phyloP scores from a whole-genome alignment of 2,888 invertebrate genomes.

The Lepidonotus clava region DNA sequence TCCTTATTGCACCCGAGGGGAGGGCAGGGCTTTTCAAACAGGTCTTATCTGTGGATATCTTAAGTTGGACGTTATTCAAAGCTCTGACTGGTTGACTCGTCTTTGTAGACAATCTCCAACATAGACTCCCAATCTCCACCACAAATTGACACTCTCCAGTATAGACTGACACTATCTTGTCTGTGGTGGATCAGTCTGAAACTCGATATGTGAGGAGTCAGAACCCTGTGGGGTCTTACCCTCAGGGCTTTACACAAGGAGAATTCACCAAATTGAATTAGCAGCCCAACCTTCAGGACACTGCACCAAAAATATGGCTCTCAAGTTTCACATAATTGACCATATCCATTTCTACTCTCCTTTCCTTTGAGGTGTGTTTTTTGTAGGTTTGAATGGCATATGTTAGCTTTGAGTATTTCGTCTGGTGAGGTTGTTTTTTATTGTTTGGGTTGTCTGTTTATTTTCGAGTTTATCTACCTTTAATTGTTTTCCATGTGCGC shows the following conservation, averaged over 20 bases:
- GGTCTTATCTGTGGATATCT: constrained; percentile 18
- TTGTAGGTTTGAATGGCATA: no score
- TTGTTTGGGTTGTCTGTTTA: no score
- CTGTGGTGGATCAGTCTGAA: not conserved
- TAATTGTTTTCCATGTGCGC: no score
- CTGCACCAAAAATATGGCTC: not conserved
- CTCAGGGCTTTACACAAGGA: not conserved
- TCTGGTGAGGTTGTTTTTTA: no score
- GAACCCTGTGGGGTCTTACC: no score
- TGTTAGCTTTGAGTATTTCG: no score
- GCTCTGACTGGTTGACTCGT: not conserved
- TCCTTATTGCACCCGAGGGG: no score
- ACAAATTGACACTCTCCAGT: no score
- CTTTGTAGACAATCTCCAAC: not conserved
- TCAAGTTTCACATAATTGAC: constrained; percentile 20
- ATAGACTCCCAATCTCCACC: not conserved
- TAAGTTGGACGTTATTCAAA: constrained; percentile 31
- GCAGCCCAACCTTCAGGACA: not conserved
- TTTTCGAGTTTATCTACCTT: no score
- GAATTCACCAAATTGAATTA: constrained; percentile 28
- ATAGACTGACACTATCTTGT: constrained; percentile 12
- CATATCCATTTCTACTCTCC: no score
- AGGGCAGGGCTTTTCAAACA: not conserved
- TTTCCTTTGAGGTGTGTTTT: no score
- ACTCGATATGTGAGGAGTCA: not conserved